phyloP scores from a whole-genome alignment of 2,113 vertebrate species.

The Corythaixoides concolor region DNA sequence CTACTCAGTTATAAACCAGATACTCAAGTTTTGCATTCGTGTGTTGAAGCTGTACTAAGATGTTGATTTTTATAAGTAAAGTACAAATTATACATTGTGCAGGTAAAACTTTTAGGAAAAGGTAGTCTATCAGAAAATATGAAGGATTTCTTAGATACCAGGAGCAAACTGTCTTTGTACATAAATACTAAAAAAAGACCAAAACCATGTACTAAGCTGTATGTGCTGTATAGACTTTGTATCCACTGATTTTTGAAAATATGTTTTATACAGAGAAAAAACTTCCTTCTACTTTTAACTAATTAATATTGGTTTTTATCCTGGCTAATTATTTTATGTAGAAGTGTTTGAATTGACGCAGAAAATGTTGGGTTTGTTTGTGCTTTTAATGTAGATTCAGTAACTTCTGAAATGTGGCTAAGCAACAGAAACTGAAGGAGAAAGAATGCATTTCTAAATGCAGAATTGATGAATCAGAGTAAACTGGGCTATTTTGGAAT shows the following conservation, averaged over 20 bases:
- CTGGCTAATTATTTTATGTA: background rate
- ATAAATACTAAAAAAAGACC: too few relatives aligned
- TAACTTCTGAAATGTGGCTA: background rate
- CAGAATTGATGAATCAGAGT: background rate
- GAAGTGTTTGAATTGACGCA: background rate
- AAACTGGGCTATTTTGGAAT: background rate
- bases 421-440: background rate
- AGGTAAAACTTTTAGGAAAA: background rate
- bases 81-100: background rate
- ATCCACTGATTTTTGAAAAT: background rate
- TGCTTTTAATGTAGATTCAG: background rate
- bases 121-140: background rate
- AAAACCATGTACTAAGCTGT: background rate
- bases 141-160: background rate
- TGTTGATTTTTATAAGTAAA: background rate
- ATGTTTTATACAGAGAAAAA: background rate
- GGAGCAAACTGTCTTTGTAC: background rate
- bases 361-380: background rate
- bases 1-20: background rate
- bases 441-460: background rate
- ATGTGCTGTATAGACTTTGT: background rate
- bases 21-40: background rate
- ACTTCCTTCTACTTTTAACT: background rate
- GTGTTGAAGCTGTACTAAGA: background rate
- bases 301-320: background rate